These are phyloP conservation scores for Himalopsyche japonica DNA, from an alignment of 2,888 invertebrate species.

Conservation along the genomic window DNA sequence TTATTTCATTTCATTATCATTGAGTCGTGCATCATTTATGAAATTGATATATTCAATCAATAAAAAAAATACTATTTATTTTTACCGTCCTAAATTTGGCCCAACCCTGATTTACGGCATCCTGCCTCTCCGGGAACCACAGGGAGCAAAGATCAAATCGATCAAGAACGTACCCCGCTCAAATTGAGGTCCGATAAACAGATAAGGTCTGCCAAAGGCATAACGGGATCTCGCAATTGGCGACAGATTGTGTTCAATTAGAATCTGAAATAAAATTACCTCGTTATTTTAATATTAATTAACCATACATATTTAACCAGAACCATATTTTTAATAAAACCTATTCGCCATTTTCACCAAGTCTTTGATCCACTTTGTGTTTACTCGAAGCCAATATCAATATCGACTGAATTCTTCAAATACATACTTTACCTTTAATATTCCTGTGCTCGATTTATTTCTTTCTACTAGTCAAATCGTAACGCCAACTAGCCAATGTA, in stretches of 20 bases:
- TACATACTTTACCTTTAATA: neutral
- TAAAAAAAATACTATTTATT: too few relatives aligned
- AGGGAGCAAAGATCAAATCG: neutral
- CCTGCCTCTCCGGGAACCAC: neutral
- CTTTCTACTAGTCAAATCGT: neutral
- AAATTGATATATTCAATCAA: too few relatives aligned
- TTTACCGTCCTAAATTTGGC: neutral
- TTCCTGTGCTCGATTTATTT: neutral
- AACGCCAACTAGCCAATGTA: neutral
- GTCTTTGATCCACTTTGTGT: too few relatives aligned
- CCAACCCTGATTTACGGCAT: neutral
- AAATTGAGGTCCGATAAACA: constrained; percentile 12
- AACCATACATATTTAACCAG: too few relatives aligned
- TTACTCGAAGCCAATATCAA: too few relatives aligned
- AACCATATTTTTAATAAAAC: too few relatives aligned
- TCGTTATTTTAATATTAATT: too few relatives aligned
- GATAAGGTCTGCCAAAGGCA: constrained; percentile 12
- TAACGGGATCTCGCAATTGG: constrained; percentile 32
- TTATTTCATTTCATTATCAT: too few relatives aligned
- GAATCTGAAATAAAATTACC: neutral
- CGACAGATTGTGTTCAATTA: constrained; percentile 38
- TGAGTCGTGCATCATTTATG: too few relatives aligned
- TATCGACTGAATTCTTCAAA: too few relatives aligned
- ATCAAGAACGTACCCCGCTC: neutral
- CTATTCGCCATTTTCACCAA: too few relatives aligned